Evolutionary conservation across 1,140 invertebrate genomes (phyloP), one percentile per base, ranked within the genome.

Genomic region (Pantala flavescens): DNA sequence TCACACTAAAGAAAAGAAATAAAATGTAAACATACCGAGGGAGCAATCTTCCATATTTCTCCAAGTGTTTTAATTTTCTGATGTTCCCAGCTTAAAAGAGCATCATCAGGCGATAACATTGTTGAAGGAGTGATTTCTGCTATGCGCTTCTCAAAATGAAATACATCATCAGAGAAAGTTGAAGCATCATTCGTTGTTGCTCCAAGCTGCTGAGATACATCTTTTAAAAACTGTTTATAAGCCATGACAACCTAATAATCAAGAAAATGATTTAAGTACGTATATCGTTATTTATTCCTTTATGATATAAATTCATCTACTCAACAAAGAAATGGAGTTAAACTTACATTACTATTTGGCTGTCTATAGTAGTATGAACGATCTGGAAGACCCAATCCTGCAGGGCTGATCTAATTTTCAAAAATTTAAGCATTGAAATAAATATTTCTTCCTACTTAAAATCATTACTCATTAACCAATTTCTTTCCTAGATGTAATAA

Each of bases 101-200:
- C 12, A 21, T 63, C 49, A 63, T 12, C 12, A 3, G 49, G 49
- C 12, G 49, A 63, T 5, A 63, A 12, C 5, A 12, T 3, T 21
- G 78, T 77, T 28, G 81, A 77, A 0, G 84, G 84, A 70, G 83
- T 84, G 71, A 87, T 84, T 78, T 87, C 86, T 3, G 88, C 88
- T 0, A 90, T 82, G 23, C 88, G 78, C 77, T 84, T 85, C 78
- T 90, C 88, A 78, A 87, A 88, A 70, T 82, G 81, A 78, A 86
- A 89, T 24, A 88, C 84, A 76, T 89, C 86, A 9, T 85, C 82
- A 11, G 84, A 84, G 78, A 89, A 89, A 71, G 81, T 83, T 0
- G 81, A 76, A 0, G 88, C 85, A 23, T 85, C 82, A 12, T 80
- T 78, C 28, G 79, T 82, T 16, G 83, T 84, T 5, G 85, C 85